Percentiles rank a stretch among this genome's conserved stretches.
Evolutionary conservation across 2,113 vertebrate genomes (phyloP).

Genomic region (Burhinus bistriatus): DNA sequence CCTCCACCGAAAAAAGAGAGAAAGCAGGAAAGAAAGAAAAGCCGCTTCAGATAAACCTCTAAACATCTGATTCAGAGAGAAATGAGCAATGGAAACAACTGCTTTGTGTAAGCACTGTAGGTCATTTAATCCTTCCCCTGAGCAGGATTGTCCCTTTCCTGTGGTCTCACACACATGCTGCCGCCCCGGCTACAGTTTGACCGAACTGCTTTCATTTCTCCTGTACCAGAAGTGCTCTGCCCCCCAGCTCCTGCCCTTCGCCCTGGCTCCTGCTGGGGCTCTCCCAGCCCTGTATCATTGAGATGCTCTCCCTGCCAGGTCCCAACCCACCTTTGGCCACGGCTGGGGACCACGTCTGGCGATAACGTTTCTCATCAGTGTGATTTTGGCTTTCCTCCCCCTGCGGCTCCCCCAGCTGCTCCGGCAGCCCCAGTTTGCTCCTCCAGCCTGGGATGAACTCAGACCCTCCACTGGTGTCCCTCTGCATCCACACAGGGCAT

Average conservation of each 20-base stretch:
- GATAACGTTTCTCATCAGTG: rapidly evolving
- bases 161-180: not conserved
- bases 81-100: not conserved
- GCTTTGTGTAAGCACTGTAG: not conserved
- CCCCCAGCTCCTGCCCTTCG: not conserved
- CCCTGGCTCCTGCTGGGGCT: not conserved
- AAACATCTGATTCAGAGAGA: not conserved
- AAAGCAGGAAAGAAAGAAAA: not conserved
- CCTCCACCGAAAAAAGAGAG: not conserved
- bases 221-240: not conserved
- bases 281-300: not conserved
- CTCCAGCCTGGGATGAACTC: not conserved
- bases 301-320: not conserved
- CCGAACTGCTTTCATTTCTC: not conserved
- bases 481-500: rapidly evolving
- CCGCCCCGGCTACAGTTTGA: not conserved
- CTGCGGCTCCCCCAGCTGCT: not conserved
- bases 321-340: not conserved
- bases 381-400: not conserved
- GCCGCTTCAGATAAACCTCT: not conserved
- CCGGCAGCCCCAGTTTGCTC: not conserved
- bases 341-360: not conserved
- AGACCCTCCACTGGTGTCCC: not conserved
- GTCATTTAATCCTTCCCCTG: not conserved
- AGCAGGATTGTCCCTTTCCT: not conserved